Evolutionary conservation across 2,888 invertebrate genomes (phyloP).

Genomic region (Melinopterus prodromus): DNA sequence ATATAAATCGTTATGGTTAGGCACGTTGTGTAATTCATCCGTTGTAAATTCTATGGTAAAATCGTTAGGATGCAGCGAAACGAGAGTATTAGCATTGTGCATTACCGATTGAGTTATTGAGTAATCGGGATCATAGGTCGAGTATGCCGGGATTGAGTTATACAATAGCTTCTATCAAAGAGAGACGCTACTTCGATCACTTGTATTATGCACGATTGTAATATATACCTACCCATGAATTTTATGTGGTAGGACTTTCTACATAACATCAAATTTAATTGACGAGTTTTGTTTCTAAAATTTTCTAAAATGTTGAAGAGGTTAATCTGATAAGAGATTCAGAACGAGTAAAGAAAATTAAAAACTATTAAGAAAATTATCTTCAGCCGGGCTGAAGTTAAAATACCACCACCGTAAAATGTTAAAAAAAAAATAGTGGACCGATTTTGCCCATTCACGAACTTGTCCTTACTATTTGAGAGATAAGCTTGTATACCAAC

Average conservation of each 20-base stretch:
- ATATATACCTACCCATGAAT: not conserved
- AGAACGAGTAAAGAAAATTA: too few relatives aligned
- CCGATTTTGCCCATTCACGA: too few relatives aligned
- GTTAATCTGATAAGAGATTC: too few relatives aligned
- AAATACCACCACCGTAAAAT: too few relatives aligned
- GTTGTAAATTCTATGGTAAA: not conserved
- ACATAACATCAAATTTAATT: not conserved
- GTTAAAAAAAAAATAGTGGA: too few relatives aligned
- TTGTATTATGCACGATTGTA: not conserved
- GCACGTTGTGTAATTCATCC: not conserved
- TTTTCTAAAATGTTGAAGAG: too few relatives aligned
- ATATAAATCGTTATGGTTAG: not conserved
- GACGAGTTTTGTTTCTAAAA: too few relatives aligned
- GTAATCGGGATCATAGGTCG: not conserved
- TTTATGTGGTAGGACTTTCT: not conserved
- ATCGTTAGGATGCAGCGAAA: not conserved
- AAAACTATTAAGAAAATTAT: too few relatives aligned
- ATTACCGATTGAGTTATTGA: constrained; percentile 4
- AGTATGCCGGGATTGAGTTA: not conserved
- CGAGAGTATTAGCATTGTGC: not conserved
- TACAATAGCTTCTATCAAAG: not conserved
- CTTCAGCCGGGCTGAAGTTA: too few relatives aligned
- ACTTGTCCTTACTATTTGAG: too few relatives aligned
- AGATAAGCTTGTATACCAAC: too few relatives aligned
- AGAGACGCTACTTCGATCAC: not conserved